These are phyloP conservation scores for Mellivora capensis DNA, from an alignment of 2,113 vertebrate species.

Conservation along the genomic window DNA sequence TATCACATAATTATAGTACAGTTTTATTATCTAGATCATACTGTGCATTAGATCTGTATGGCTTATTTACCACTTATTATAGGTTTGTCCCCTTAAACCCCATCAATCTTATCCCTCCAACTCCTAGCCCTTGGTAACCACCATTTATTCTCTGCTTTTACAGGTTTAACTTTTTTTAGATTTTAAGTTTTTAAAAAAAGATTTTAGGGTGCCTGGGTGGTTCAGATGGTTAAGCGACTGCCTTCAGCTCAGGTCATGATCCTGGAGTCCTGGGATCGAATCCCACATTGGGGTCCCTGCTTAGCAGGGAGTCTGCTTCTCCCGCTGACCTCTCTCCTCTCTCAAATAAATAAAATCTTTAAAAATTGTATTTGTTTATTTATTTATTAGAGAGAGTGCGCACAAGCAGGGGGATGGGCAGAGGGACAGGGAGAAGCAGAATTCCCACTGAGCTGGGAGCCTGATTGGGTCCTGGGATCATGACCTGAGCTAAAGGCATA, in stretches of 20 bases:
- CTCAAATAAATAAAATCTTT: too few species aligned
- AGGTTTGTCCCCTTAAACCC: not conserved
- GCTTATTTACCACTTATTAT: not conserved
- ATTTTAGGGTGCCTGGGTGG: too few species aligned
- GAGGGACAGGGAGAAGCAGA: not conserved
- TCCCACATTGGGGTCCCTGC: too few species aligned
- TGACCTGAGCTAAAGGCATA: not conserved
- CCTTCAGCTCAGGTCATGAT: too few species aligned
- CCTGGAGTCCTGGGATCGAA: too few species aligned
- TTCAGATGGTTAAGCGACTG: too few species aligned
- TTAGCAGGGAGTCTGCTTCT: too few species aligned
- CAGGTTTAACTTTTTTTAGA: not conserved
- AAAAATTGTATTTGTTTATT: not conserved
- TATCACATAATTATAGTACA: not conserved
- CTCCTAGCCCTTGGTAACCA: not conserved
- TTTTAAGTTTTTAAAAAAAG: not conserved
- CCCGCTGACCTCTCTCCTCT: too few species aligned
- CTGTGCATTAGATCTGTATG: not conserved
- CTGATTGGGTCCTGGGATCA: not conserved
- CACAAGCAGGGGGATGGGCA: not conserved
- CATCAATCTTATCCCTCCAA: not conserved
- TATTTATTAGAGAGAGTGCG: not conserved
- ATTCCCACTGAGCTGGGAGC: not conserved
- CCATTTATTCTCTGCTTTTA: not conserved
- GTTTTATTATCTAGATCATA: not conserved